phyloP scores from a whole-genome alignment of 2,113 vertebrate species.

The Menidia beryllina region DNA sequence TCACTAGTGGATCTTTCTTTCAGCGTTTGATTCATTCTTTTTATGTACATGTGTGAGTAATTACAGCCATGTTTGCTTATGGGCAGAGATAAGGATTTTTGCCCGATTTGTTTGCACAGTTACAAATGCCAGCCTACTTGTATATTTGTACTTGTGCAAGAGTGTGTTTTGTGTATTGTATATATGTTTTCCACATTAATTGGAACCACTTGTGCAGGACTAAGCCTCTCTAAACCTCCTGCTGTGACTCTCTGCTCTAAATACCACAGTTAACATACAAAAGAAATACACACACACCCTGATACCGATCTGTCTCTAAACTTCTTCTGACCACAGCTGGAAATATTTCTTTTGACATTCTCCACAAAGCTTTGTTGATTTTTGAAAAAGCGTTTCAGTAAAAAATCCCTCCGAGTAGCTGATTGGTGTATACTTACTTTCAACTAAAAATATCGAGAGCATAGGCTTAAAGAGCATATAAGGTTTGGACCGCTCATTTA shows the following conservation, averaged over 20 bases:
- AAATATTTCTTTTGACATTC: neutral
- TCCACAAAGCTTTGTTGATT: conserved; percentile 10
- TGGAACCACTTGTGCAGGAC: conserved; percentile 53
- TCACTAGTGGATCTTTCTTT: neutral
- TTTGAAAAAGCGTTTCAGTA: conserved; percentile 6
- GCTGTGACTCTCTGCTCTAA: conserved; percentile 34
- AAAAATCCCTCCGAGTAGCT: neutral
- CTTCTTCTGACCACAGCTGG: conserved; percentile 12
- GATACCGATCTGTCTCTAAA: conserved; percentile 46
- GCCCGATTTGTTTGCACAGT: conserved; percentile 37
- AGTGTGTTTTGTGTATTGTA: conserved; percentile 8
- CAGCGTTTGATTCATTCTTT: neutral
- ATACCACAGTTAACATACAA: conserved; percentile 63
- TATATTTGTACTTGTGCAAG: conserved; percentile 8
- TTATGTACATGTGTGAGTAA: conserved; percentile 8
- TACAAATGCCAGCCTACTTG: conserved; percentile 8
- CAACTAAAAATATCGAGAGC: too few relatives aligned
- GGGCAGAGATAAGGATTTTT: conserved; percentile 9
- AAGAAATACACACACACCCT: conserved; percentile 24
- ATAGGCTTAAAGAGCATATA: too few relatives aligned
- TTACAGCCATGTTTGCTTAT: conserved; percentile 21
- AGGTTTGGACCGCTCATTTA: too few relatives aligned
- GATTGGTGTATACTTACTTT: neutral
- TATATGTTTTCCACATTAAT: conserved; percentile 56
- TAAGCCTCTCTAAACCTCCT: conserved; percentile 52